Percentiles rank a stretch among this genome's conserved stretches.
These are phyloP conservation scores for Spermophilus dauricus DNA, from an alignment of 2,113 vertebrate species.

Conservation along the genomic window DNA sequence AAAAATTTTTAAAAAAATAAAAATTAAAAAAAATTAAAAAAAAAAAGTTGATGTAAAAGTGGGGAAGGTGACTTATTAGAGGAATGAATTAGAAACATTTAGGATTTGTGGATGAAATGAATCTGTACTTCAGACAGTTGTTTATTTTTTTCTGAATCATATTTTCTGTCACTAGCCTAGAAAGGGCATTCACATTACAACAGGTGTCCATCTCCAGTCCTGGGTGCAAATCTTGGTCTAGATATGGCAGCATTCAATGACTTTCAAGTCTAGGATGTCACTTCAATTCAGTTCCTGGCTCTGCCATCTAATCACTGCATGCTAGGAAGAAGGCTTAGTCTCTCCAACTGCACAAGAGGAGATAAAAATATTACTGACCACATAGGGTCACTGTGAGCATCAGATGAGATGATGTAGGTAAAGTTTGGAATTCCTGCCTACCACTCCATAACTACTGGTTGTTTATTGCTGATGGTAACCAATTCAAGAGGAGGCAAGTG, in stretches of 20 bases:
- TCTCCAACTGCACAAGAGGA: not conserved
- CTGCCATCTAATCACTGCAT: not conserved
- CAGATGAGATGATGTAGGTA: not conserved
- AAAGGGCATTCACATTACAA: not conserved
- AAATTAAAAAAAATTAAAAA: too few species aligned
- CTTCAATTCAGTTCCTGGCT: not conserved
- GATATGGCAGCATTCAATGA: fast-evolving
- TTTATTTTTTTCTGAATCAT: conserved; percentile 20
- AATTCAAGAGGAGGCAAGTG: not conserved
- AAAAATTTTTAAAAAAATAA: too few species aligned
- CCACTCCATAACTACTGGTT: too few species aligned
- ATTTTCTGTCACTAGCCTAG: not conserved
- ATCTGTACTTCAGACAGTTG: not conserved
- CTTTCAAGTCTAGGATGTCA: not conserved
- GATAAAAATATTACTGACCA: not conserved
- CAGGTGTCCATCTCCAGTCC: not conserved
- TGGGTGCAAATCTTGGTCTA: not conserved
- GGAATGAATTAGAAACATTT: not conserved
- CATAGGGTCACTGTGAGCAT: fast-evolving
- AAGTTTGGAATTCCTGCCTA: not conserved
- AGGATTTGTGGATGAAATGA: not conserved
- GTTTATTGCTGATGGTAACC: too few species aligned
- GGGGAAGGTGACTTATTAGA: not conserved
- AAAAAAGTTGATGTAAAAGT: not conserved
- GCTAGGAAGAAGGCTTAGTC: not conserved